A percentile compares a stretch with the other conserved stretches of the same genome.
Conservation (phyloP, 1,140 invertebrate genomes). For the Whitmania pigra region DNA sequence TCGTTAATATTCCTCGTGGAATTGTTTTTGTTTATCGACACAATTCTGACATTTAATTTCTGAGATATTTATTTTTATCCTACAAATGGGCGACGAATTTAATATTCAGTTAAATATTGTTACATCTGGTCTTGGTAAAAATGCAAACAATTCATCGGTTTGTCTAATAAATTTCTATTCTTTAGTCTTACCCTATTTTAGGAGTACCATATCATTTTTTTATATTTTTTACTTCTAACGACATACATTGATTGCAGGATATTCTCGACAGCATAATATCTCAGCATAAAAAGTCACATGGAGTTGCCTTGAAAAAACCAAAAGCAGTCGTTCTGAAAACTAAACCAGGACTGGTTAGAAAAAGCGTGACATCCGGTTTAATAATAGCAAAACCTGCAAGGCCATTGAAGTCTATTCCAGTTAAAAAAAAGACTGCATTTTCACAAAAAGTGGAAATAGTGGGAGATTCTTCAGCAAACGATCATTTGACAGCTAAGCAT, state of each 20-base stretch:
- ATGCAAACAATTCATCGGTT: not conserved
- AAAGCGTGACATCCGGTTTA: not conserved
- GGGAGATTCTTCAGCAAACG: not conserved
- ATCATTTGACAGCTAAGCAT: too few relatives aligned
- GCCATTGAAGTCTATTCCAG: not conserved
- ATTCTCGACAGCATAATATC: not conserved
- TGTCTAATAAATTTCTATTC: not conserved
- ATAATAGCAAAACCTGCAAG: not conserved
- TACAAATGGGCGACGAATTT: not conserved
- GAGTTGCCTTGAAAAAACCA: not conserved
- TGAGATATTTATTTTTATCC: too few relatives aligned
- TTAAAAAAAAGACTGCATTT: not conserved
- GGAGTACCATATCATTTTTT: not conserved
- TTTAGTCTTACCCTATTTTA: not conserved
- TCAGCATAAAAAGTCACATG: not conserved
- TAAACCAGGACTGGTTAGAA: not conserved
- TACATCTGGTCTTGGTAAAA: not conserved
- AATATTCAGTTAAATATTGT: slow-evolving; percentile 12
- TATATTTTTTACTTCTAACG: not conserved
- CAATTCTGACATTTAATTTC: too few relatives aligned
- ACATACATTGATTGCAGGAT: not conserved
- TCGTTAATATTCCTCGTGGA: too few relatives aligned
- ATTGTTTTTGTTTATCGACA: too few relatives aligned
- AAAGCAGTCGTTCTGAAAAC: not conserved
- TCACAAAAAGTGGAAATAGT: not conserved